phyloP scores from a whole-genome alignment of 1,140 invertebrate species.

The Zaprionus ornatus region DNA sequence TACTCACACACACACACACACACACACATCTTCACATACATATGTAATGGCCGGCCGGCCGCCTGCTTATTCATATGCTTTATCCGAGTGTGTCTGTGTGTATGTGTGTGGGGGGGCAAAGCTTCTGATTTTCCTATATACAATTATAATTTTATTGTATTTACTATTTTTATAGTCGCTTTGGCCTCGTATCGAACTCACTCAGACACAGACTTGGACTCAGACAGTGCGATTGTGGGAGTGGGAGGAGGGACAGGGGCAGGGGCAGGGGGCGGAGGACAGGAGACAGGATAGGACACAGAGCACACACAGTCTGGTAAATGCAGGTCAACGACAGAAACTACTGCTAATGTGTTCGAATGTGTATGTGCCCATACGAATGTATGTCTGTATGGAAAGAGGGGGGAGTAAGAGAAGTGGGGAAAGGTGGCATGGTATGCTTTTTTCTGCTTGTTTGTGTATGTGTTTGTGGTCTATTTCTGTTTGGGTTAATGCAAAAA shows the following conservation, averaged over 20 bases:
- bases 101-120: constrained; percentile 45
- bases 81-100: constrained; percentile 6
- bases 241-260: constrained; percentile 18
- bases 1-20: constrained; percentile 28
- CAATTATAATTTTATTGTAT: constrained; percentile 83
- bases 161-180: constrained; percentile 82
- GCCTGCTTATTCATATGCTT: constrained; percentile 41
- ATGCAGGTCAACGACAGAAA: constrained; percentile 83
- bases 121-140: constrained; percentile 81
- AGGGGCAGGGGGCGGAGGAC: neutral
- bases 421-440: constrained; percentile 6
- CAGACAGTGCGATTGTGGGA: constrained; percentile 15
- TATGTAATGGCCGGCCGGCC: constrained; percentile 72
- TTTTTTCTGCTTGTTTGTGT: constrained; percentile 18
- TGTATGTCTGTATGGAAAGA: constrained; percentile 3
- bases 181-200: constrained; percentile 77
- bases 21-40: constrained; percentile 34
- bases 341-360: constrained; percentile 49
- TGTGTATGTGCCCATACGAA: constrained; percentile 9
- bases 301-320: constrained; percentile 57
- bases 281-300: constrained; percentile 16
- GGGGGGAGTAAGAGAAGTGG: neutral
- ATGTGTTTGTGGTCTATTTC: constrained; percentile 36
- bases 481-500: constrained; percentile 75
- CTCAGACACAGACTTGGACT: constrained; percentile 56